Base-by-base conservation (phyloP, 2,113 vertebrate genomes). In the Burhinus bistriatus region DNA sequence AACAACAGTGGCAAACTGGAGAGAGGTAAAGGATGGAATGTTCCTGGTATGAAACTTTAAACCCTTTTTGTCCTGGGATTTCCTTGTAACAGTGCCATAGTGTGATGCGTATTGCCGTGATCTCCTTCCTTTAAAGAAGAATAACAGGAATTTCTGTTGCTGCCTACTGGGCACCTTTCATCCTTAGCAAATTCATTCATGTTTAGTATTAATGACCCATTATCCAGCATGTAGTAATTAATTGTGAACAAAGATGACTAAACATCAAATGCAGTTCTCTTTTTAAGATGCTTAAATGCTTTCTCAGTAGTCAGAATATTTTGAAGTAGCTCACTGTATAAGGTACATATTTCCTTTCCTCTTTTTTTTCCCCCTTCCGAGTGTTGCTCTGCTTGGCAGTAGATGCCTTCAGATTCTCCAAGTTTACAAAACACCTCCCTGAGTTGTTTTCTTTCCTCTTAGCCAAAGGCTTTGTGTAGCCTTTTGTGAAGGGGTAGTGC, bases 401-500 rank as follows among this genome's bases (percentile, higher is more conserved):
- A 52, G 59, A 7, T 84, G 42, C 49, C 21, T 47, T 89, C 61
- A 65, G 18, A 5, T 38, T 84, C 51, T 66, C 45, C 0, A 11
- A n/a, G 34, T 44, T 44, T 15, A 44, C 44, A 44, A 44, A 44
- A 44, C 14, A 44, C 6, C 25, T 61, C 26, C 11, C 8, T 0
- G 0, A 58, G 57, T 25, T 79, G 21, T 38, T 72, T 15, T 47
- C 17, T 59, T 87, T 75, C 17, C 47, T 72, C 30, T 55, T 30
- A 44, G 20, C 65, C 61, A 11, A 38, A 83, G 54, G 15, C n/a
- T 47, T 40, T 58, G 11, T 14, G 1, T 11, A 19, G 36, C 19
- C 15, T 66, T 54, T 59, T 0, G 0, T 26, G 51, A 29, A 45
- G 47, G 68, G 11, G 8, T 34, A 8, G 9, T 13, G n/a, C 30